Conservation (phyloP, 2,888 invertebrate species). For the Isoperla grammatica region DNA sequence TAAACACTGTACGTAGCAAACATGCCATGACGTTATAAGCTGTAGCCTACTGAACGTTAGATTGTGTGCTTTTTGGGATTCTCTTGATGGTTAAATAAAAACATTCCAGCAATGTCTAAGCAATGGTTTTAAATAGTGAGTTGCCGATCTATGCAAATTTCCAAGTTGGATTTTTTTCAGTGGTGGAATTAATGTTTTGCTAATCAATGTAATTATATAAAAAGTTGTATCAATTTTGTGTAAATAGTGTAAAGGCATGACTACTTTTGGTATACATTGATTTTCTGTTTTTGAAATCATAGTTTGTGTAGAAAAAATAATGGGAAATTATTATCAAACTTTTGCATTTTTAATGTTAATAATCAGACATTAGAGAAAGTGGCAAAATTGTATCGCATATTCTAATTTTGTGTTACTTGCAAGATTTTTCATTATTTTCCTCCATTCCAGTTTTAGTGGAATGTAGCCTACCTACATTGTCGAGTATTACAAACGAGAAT, state of each 20-base stretch:
- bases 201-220: slow-evolving; percentile 23
- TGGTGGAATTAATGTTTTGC: slow-evolving; percentile 23
- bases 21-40: slow-evolving; percentile 11
- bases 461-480: slow-evolving; percentile 38
- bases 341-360: slow-evolving; percentile 35
- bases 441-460: slow-evolving; percentile 48
- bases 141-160: neutral
- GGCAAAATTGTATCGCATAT: slow-evolving; percentile 19
- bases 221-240: slow-evolving; percentile 39
- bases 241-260: slow-evolving; percentile 47
- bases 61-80: neutral
- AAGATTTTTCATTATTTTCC: no score
- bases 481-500: slow-evolving; percentile 6
- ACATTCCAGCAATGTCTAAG: slow-evolving; percentile 17
- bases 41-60: slow-evolving; percentile 9
- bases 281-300: slow-evolving; percentile 30
- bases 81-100: neutral
- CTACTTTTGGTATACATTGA: slow-evolving; percentile 38
- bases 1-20: neutral
- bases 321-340: slow-evolving; percentile 41
- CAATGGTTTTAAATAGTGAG: neutral
- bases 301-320: slow-evolving; percentile 28
- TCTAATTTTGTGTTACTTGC: slow-evolving; percentile 5
- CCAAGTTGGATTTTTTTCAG: slow-evolving; percentile 8
- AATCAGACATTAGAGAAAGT: slow-evolving; percentile 30